phyloP scores from a whole-genome alignment of 2,888 invertebrate genomes.

The Hirtodrosophila confusa region DNA sequence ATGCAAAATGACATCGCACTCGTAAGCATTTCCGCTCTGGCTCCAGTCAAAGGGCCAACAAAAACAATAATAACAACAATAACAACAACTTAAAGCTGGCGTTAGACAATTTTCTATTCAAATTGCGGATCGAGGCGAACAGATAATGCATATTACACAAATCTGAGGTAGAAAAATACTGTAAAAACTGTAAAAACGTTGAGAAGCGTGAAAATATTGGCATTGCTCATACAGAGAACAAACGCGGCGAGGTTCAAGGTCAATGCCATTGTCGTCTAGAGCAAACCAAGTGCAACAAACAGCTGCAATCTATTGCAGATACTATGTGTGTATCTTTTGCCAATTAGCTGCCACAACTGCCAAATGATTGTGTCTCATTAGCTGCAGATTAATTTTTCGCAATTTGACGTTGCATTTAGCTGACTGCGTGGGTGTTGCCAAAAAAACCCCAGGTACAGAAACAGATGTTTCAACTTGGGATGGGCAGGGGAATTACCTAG shows the following conservation, averaged over 20 bases:
- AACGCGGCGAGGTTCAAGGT: constrained; percentile 50
- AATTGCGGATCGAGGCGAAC: constrained; percentile 23
- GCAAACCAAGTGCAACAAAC: constrained; percentile 28
- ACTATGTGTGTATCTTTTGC: constrained; percentile 32
- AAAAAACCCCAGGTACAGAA: constrained; percentile 6
- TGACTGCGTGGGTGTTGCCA: constrained; percentile 55
- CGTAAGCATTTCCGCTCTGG: constrained; percentile 60
- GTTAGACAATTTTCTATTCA: constrained; percentile 44
- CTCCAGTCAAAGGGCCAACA: constrained; percentile 24
- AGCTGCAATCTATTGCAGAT: constrained; percentile 27
- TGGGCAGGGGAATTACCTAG: too few relatives aligned
- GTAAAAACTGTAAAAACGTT: neutral
- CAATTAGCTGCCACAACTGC: constrained; percentile 57
- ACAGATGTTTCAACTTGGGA: neutral
- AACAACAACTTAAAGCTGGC: constrained; percentile 6
- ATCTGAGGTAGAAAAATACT: neutral
- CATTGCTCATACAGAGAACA: constrained; percentile 42
- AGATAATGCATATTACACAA: constrained; percentile 10
- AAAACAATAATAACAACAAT: constrained; percentile 5
- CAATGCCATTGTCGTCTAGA: constrained; percentile 41
- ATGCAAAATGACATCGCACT: constrained; percentile 43
- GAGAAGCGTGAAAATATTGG: constrained; percentile 17
- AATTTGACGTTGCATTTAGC: constrained; percentile 65
- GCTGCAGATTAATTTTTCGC: constrained; percentile 68
- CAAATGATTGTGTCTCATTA: constrained; percentile 71